Evolutionary conservation across 2,113 vertebrate species (phyloP).

Genomic region (Halcyon malimbica): DNA sequence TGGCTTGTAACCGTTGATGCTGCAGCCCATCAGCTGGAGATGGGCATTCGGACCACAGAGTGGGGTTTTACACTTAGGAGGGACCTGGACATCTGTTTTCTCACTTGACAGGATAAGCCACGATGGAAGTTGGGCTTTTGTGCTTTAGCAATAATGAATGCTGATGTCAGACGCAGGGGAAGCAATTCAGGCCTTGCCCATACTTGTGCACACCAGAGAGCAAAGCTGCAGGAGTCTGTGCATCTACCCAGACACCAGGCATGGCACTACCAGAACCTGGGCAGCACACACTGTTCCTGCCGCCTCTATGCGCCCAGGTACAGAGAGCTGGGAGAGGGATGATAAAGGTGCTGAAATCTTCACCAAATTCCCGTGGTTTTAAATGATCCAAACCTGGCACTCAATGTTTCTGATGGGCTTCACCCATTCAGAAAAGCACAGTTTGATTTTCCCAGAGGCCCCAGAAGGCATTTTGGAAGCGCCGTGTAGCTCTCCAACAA

Average conservation of each 20-base stretch:
- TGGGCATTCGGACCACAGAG: not conserved
- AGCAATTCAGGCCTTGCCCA: not conserved
- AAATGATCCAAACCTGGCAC: not conserved
- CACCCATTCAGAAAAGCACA: not conserved
- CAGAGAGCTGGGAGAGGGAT: fast-evolving
- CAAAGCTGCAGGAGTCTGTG: not conserved
- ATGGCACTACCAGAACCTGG: not conserved
- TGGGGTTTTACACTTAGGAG: not conserved
- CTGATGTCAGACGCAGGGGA: fast-evolving
- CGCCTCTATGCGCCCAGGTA: fast-evolving
- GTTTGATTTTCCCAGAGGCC: not conserved
- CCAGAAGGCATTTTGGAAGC: not conserved
- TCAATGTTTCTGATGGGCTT: not conserved
- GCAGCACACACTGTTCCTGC: not conserved
- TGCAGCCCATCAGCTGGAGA: constrained; percentile 54
- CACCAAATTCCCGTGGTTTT: not conserved
- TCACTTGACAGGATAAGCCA: not conserved
- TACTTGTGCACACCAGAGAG: not conserved
- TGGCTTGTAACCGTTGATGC: constrained; percentile 75
- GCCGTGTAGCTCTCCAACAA: not conserved
- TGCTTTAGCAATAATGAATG: not conserved
- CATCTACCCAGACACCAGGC: not conserved
- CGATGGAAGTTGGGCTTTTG: not conserved
- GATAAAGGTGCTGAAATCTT: not conserved
- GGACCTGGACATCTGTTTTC: not conserved